Percentiles rank a stretch among this genome's conserved stretches.
Conservation (phyloP, 1,140 invertebrate species). For the Dryas iulia region DNA sequence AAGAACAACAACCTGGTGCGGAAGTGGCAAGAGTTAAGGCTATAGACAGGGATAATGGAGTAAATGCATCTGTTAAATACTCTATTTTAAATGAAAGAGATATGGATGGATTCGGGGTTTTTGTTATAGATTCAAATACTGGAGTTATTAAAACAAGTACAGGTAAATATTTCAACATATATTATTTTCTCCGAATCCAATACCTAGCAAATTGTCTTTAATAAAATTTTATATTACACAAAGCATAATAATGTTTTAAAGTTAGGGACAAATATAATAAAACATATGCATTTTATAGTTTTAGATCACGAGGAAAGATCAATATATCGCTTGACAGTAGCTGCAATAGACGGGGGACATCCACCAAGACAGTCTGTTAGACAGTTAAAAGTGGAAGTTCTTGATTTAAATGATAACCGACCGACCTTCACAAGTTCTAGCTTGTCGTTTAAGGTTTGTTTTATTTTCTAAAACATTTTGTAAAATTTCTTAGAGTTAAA, state of each 20-base stretch:
- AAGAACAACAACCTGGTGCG: slow-evolving; percentile 91
- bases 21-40: slow-evolving; percentile 93
- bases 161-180: slow-evolving; percentile 47
- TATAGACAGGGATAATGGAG: slow-evolving; percentile 91
- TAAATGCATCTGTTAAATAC: slow-evolving; percentile 94
- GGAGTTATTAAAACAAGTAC: slow-evolving; percentile 93
- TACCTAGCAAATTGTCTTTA: neutral
- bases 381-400: slow-evolving; percentile 90
- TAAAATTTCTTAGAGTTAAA: neutral
- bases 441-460: slow-evolving; percentile 88
- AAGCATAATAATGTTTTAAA: too few relatives aligned
- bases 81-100: slow-evolving; percentile 91
- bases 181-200: neutral
- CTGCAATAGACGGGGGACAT: slow-evolving; percentile 91
- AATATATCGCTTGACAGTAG: slow-evolving; percentile 91
- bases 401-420: slow-evolving; percentile 94
- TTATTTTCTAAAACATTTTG: neutral
- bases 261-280: neutral
- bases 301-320: slow-evolving; percentile 95
- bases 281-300: slow-evolving; percentile 66
- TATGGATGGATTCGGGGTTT: slow-evolving; percentile 90
- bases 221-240: neutral
- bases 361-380: slow-evolving; percentile 90
- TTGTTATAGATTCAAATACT: slow-evolving; percentile 91
- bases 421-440: slow-evolving; percentile 95